Conservation (phyloP, 1,140 invertebrate species). For the Orussus abietinus region DNA sequence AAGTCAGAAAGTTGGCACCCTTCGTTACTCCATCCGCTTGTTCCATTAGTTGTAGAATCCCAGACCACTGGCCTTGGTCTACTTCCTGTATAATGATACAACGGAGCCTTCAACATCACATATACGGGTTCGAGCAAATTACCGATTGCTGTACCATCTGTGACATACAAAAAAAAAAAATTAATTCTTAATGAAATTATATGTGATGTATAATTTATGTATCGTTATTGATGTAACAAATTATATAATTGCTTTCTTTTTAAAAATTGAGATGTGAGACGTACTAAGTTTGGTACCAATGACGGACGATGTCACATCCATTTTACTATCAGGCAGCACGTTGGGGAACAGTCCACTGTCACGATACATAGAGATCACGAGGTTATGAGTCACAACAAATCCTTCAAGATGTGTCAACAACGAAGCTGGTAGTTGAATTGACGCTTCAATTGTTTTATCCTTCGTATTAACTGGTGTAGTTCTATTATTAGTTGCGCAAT, state of each 20-base stretch:
- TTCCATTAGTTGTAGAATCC: conserved; percentile 59
- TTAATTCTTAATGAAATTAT: conserved; percentile 12
- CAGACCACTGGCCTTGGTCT: conserved; percentile 65
- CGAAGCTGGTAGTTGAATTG: conserved; percentile 65
- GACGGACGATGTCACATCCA: conserved; percentile 59
- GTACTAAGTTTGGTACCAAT: conserved; percentile 63
- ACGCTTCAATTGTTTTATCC: conserved; percentile 66
- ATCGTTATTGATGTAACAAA: too few species aligned
- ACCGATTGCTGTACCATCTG: conserved; percentile 51
- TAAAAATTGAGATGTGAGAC: conserved; percentile 17
- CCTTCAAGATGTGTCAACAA: conserved; percentile 50
- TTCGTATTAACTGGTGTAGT: conserved; percentile 57
- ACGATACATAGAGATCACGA: conserved; percentile 69
- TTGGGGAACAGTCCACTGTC: conserved; percentile 67
- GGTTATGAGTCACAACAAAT: conserved; percentile 49
- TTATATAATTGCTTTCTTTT: too few species aligned
- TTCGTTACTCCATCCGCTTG: conserved; percentile 65
- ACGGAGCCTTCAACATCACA: conserved; percentile 59
- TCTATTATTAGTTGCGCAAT: conserved; percentile 65
- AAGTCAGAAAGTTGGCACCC: conserved; percentile 64
- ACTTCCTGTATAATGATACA: conserved; percentile 48
- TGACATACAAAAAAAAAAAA: conserved; percentile 25
- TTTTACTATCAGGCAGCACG: conserved; percentile 37
- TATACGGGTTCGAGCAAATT: conserved; percentile 67
- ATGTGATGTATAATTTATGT: conserved; percentile 5